Conservation (phyloP, 2,888 invertebrate genomes). For the Hirtodrosophila alboralis region DNA sequence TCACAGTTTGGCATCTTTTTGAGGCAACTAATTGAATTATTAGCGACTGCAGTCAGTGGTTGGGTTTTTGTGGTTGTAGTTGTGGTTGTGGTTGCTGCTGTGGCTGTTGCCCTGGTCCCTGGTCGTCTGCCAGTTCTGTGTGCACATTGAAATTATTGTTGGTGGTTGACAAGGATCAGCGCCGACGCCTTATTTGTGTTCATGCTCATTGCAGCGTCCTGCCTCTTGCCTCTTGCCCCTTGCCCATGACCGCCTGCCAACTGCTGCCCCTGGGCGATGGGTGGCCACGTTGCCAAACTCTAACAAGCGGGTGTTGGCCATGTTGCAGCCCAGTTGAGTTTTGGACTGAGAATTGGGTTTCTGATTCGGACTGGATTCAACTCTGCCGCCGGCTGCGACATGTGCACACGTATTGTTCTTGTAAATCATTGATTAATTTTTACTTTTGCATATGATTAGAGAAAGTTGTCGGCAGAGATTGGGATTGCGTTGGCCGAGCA, state of each 20-base stretch:
- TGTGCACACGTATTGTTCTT: constrained; percentile 78
- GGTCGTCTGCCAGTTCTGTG: constrained; percentile 40
- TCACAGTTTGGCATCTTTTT: constrained; percentile 70
- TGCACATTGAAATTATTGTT: constrained; percentile 69
- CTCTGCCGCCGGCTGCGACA: constrained; percentile 59
- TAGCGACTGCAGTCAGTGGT: constrained; percentile 55
- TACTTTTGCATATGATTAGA: constrained; percentile 77
- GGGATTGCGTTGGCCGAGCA: constrained; percentile 6
- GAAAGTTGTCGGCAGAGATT: constrained; percentile 44
- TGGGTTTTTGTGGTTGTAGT: constrained; percentile 22
- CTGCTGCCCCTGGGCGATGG: constrained; percentile 63
- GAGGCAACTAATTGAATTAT: constrained; percentile 81
- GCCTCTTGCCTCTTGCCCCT: constrained; percentile 11
- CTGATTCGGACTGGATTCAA: constrained; percentile 18
- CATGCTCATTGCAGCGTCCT: constrained; percentile 63
- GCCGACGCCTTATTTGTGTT: constrained; percentile 81
- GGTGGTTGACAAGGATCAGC: constrained; percentile 82
- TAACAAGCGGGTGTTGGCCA: constrained; percentile 75
- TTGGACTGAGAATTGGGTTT: constrained; percentile 21
- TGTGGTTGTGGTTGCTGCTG: constrained; percentile 16
- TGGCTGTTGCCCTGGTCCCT: constrained; percentile 6
- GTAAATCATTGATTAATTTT: constrained; percentile 82
- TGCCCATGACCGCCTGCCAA: constrained; percentile 21
- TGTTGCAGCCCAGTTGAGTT: constrained; percentile 43
- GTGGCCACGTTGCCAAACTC: constrained; percentile 44